phyloP scores from a whole-genome alignment of 1,140 invertebrate genomes.

The Hypsibius dujardini region DNA sequence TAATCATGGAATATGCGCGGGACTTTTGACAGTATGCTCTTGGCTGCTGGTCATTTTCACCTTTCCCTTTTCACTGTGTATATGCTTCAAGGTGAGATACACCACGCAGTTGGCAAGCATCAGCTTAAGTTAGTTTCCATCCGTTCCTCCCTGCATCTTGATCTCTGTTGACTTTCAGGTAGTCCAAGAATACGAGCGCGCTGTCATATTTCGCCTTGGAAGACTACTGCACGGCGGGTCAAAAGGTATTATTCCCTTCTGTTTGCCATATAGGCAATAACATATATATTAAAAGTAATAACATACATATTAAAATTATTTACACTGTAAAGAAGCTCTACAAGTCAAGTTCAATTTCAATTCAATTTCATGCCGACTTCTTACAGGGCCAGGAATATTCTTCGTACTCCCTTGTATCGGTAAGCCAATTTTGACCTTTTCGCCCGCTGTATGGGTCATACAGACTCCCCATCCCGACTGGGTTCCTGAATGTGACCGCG shows the following conservation, averaged over 20 bases:
- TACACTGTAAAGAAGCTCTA: not conserved
- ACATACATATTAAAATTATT: not conserved
- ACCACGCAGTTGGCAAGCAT: too few species aligned
- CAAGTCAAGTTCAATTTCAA: not conserved
- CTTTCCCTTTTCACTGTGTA: constrained; percentile 11
- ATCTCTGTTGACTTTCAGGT: constrained; percentile 42
- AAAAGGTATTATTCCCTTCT: constrained; percentile 41
- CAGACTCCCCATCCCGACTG: too few species aligned
- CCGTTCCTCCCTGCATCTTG: too few species aligned
- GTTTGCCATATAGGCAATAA: too few species aligned
- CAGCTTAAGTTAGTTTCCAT: too few species aligned
- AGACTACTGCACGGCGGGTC: constrained; percentile 68
- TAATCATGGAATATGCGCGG: not conserved
- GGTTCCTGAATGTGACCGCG: too few species aligned
- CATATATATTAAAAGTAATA: not conserved
- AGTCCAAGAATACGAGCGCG: constrained; percentile 72
- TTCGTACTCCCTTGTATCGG: constrained; percentile 79
- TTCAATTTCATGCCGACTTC: not conserved
- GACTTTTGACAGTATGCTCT: not conserved
- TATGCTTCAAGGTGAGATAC: constrained; percentile 2
- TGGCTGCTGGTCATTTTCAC: not conserved
- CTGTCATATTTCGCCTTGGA: constrained; percentile 71
- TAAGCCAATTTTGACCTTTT: constrained; percentile 42
- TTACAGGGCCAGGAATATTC: constrained; percentile 46
- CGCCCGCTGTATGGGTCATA: too few species aligned